phyloP scores from a whole-genome alignment of 1,140 invertebrate genomes.

The Caenorhabditis inopinata region DNA sequence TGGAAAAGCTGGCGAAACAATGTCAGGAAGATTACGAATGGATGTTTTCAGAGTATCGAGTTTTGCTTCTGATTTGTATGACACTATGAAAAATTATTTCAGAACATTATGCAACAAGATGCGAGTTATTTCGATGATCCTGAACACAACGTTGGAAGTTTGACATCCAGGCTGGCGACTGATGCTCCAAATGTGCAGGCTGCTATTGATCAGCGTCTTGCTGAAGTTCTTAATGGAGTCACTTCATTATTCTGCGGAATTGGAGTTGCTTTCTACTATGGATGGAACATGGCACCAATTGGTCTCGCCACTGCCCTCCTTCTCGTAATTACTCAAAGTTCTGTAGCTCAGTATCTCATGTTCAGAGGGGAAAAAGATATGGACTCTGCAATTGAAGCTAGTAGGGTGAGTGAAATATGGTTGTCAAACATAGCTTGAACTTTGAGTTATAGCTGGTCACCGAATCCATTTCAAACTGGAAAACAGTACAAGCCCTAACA shows the following conservation, averaged over 20 bases:
- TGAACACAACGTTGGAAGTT: slow-evolving; percentile 68
- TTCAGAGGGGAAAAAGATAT: slow-evolving; percentile 54
- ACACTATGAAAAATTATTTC: slow-evolving; percentile 68
- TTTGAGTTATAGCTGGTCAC: slow-evolving; percentile 47
- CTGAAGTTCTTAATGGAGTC: slow-evolving; percentile 67
- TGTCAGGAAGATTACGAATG: slow-evolving; percentile 47
- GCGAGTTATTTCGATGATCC: slow-evolving; percentile 70
- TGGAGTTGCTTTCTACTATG: slow-evolving; percentile 67
- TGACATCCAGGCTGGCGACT: slow-evolving; percentile 69
- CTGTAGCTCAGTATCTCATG: slow-evolving; percentile 57
- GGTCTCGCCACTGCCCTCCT: slow-evolving; percentile 49
- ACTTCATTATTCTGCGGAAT: slow-evolving; percentile 68
- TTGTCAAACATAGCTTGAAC: not conserved
- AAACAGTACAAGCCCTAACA: slow-evolving; percentile 58
- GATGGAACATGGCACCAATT: slow-evolving; percentile 67
- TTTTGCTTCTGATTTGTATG: slow-evolving; percentile 48
- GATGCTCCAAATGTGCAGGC: slow-evolving; percentile 69
- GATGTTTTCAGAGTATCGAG: slow-evolving; percentile 31
- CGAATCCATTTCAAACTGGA: slow-evolving; percentile 60
- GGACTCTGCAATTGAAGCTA: slow-evolving; percentile 50
- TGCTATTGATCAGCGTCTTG: slow-evolving; percentile 69
- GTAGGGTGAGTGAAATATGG: slow-evolving; percentile 42
- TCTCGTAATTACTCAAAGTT: slow-evolving; percentile 46
- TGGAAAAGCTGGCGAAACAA: slow-evolving; percentile 55
- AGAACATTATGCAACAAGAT: slow-evolving; percentile 68